Base-by-base conservation (phyloP, 2,888 invertebrate species). In the Bursaphelenchus okinawaensis region DNA sequence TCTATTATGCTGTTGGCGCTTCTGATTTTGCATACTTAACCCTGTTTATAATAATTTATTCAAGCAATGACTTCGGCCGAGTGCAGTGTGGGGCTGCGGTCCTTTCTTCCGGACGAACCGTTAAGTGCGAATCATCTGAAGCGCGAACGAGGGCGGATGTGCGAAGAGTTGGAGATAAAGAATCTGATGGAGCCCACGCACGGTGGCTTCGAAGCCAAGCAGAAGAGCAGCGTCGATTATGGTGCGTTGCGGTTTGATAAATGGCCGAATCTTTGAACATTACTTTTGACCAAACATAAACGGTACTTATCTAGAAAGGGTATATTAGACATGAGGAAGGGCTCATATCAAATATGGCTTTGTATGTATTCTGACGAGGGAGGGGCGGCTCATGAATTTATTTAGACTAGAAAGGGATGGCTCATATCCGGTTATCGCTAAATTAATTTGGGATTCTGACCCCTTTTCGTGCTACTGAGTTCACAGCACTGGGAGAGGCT, bases 121-220 rank as follows among this genome's bases (percentile, higher is more conserved):
- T 68, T 66, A 23, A 66, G 59, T 68, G 66, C 68, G 27, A 54
- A 54, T 40, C 67, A 68, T 12, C 40, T 66, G n/a, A 68, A 57
- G 28, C 31, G 40, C 27, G 52, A 28, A 20, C 68, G 68, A 22
- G 20, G 66, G n/a, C 51, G 62, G 12, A 29, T 65, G 23, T 62
- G 52, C 28, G 62, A 62, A 55, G 65, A 65, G 56, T 27, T 62
- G n/a, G 65, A 65, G 55, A 63, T 62, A 22, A 65, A 65, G 40
- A 63, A 27, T 16, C 52, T 65, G n/a, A 51, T 65, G 54, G 26
- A 40, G 12, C n/a, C 40, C 3, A n/a, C 40, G 16, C 40, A 40
- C 40, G n/a, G n/a, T n/a, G 40, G n/a, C 12, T 40, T 16, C 40
- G 40, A 40, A n/a, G 40, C 40, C 40, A 40, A 40, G 6, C 40